Conservation (phyloP, 2,888 invertebrate species). For the Cenopis cana region DNA sequence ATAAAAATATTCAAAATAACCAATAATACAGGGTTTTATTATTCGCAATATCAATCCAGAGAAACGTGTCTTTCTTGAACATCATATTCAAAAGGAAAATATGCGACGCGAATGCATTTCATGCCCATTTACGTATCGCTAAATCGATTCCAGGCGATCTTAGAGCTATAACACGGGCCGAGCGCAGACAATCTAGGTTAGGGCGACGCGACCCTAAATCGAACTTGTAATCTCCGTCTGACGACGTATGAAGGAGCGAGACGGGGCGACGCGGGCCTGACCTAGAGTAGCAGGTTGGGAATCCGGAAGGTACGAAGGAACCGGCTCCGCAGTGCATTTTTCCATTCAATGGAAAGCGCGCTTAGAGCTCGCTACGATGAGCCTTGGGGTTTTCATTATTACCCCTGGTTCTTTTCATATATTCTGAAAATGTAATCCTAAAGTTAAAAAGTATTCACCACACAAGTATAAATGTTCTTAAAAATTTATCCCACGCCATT, state of each 20-base stretch:
- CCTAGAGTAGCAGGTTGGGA: conserved; percentile 84
- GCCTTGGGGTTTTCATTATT: conserved; percentile 44
- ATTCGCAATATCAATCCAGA: too few relatives aligned
- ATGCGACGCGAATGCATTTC: conserved; percentile 10
- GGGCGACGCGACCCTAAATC: conserved; percentile 83
- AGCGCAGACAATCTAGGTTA: conserved; percentile 79
- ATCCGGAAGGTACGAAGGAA: conserved; percentile 82
- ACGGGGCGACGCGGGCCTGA: conserved; percentile 63
- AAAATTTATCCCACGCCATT: not conserved
- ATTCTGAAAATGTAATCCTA: not conserved
- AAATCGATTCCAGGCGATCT: conserved; percentile 44
- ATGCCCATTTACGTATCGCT: conserved; percentile 27
- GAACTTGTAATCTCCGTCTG: conserved; percentile 68
- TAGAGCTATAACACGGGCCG: conserved; percentile 66
- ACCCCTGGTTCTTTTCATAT: not conserved
- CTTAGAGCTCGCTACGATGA: conserved; percentile 66
- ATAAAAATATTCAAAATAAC: too few relatives aligned
- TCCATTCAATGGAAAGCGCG: conserved; percentile 83
- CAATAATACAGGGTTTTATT: too few relatives aligned
- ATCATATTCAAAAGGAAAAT: not conserved
- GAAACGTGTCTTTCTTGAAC: not conserved
- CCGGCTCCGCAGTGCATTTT: conserved; percentile 82
- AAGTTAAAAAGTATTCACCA: not conserved
- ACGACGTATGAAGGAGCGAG: conserved; percentile 67
- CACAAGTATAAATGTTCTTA: not conserved